Conservation (phyloP, 2,797 vertebrate species). For the Spinibarbus caldwelli region DNA sequence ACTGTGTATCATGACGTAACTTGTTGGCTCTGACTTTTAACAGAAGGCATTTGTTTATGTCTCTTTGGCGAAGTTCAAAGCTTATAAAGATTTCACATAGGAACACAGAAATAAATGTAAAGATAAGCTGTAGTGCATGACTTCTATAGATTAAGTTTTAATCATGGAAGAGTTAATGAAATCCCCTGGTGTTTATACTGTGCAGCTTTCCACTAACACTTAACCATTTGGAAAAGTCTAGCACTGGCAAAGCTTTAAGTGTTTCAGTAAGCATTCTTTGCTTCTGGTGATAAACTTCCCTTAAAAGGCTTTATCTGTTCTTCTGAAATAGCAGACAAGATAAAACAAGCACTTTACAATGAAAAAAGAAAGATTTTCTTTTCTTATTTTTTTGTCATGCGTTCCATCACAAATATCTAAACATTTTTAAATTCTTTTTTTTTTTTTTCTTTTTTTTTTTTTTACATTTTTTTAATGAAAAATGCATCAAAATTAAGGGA, state of each 20-base stretch:
- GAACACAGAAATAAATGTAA: slow-evolving; percentile 9
- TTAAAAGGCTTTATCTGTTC: not conserved
- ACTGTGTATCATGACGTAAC: slow-evolving; percentile 12
- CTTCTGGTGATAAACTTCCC: not conserved
- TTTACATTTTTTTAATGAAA: no score
- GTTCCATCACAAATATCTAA: not conserved
- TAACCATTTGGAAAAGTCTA: not conserved
- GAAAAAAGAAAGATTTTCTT: not conserved
- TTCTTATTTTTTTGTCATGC: no score
- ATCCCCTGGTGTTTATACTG: slow-evolving; percentile 7
- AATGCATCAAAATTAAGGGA: no score
- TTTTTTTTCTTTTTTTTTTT: no score
- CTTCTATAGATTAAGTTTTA: not conserved
- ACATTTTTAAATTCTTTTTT: not conserved
- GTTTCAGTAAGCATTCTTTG: slow-evolving; percentile 15
- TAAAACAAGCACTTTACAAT: not conserved
- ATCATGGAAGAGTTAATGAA: not conserved
- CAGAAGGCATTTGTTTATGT: not conserved
- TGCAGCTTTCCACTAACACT: not conserved
- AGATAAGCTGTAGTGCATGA: not conserved
- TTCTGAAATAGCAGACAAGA: not conserved
- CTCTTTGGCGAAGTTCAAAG: slow-evolving; percentile 10
- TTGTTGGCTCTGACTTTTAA: slow-evolving; percentile 20
- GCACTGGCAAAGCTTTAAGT: not conserved
- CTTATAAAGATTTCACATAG: not conserved